These are phyloP conservation scores for Chelonus insularis DNA, from an alignment of 1,140 invertebrate genomes.

Conservation along the genomic window DNA sequence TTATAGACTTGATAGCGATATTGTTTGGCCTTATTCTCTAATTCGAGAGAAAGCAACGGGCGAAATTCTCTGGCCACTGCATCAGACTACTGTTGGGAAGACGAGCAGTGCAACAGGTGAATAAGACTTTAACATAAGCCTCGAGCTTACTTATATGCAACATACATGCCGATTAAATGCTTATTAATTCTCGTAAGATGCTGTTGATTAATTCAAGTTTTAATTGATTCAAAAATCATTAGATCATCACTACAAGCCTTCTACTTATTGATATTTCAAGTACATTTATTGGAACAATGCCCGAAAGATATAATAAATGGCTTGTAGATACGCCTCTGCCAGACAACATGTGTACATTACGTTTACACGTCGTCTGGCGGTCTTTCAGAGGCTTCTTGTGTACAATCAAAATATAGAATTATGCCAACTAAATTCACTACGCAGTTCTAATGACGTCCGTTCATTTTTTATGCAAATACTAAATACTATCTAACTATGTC, in stretches of 20 bases:
- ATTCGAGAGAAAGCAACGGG: constrained; percentile 40
- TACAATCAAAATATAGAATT: not conserved
- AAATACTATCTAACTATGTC: not conserved
- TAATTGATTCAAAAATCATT: not conserved
- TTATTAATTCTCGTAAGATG: too few species aligned
- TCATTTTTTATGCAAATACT: not conserved
- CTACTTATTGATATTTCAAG: constrained; percentile 21
- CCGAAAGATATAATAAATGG: not conserved
- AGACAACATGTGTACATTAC: not conserved
- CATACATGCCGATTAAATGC: too few species aligned
- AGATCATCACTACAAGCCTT: constrained; percentile 8
- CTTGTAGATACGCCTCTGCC: not conserved
- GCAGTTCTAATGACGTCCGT: not conserved
- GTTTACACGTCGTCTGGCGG: not conserved
- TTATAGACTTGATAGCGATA: constrained; percentile 67
- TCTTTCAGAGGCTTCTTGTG: not conserved
- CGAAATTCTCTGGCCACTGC: constrained; percentile 36
- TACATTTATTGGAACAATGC: not conserved
- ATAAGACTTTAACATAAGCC: constrained; percentile 23
- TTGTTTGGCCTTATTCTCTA: constrained; percentile 62
- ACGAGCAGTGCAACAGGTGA: constrained; percentile 40
- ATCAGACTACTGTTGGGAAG: constrained; percentile 38
- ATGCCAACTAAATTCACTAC: not conserved
- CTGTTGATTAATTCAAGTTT: not conserved
- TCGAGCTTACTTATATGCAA: too few species aligned